Evolutionary conservation across 2,888 invertebrate genomes (phyloP), one percentile per base, ranked within the genome.

Genomic region (Polydesmus complanatus): DNA sequence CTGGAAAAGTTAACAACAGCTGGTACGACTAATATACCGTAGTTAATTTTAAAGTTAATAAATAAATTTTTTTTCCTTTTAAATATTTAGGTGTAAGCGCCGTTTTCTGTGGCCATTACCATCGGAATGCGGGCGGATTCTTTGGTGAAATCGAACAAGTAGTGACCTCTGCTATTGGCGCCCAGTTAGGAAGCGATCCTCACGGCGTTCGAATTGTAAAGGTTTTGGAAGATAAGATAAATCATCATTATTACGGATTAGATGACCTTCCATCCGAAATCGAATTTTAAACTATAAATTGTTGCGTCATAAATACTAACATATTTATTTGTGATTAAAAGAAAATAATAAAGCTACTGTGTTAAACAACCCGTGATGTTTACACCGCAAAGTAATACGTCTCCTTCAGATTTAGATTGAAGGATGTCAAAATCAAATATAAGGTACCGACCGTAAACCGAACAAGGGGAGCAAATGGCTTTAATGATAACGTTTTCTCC

Each of bases 91-190:
- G 77, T 49, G 74, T 78, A 18, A 66, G 69, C 8, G 70, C 72
- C 56, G 70, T 78, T 37, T 78, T 78, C 68, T 75, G 73, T 67
- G 78, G 78, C 1, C 78, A 78, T 68, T 76, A 73, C 63, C 78
- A 79, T 67, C 69, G 72, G 26, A 78, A 78, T 66, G 75, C 71
- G 3, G 75, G 74, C 18, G 77, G 76, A 14, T 68, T 66, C 27
- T 75, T 73, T 64, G 70, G 71, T 57, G 69, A 72, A 50, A 65
- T 78, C 64, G 74, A 76, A 66, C 65, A 73, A 56, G 70, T 78
- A 14, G 73, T 75, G 3, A 78, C 78, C 3, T 74, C 76, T 22
- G 78, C 78, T 1, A 69, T 78, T 49, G 78, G 78, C 27, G 73
- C 69, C 21, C 77, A 77, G 65, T 62, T 77, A 2, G 76, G 77